phyloP scores from a whole-genome alignment of 2,113 vertebrate genomes.

The Eira barbara region DNA sequence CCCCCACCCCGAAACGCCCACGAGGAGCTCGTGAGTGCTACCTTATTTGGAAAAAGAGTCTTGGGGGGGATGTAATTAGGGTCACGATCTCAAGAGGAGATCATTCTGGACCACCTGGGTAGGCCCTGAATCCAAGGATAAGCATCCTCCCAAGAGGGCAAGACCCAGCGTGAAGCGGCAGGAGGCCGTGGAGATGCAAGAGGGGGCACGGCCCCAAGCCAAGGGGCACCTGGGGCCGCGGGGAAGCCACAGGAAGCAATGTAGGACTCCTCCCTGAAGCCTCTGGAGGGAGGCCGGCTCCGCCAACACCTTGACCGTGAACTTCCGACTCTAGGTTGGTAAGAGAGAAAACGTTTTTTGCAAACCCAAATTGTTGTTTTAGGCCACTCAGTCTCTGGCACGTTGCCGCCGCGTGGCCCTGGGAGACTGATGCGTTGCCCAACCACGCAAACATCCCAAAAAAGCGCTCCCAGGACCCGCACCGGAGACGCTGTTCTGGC shows the following conservation, averaged over 20 bases:
- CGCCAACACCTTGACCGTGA: accelerated
- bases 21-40: too few species aligned
- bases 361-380: not conserved
- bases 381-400: not conserved
- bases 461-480: not conserved
- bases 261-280: accelerated
- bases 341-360: not conserved
- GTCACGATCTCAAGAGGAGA: not conserved
- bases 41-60: not conserved
- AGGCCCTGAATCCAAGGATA: too few species aligned
- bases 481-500: accelerated
- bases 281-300: accelerated
- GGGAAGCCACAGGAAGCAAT: accelerated
- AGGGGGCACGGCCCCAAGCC: not conserved
- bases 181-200: not conserved
- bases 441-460: not conserved
- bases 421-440: accelerated
- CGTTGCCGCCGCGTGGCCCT: not conserved
- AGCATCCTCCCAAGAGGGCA: not conserved
- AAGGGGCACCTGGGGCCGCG: accelerated
- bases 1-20: accelerated
- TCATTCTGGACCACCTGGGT: not conserved
- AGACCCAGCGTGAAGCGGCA: not conserved
- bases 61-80: not conserved
- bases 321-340: not conserved